Percentiles rank a stretch among this genome's conserved stretches.
phyloP scores from a whole-genome alignment of 1,140 invertebrate genomes.

The Vanessa atalanta region DNA sequence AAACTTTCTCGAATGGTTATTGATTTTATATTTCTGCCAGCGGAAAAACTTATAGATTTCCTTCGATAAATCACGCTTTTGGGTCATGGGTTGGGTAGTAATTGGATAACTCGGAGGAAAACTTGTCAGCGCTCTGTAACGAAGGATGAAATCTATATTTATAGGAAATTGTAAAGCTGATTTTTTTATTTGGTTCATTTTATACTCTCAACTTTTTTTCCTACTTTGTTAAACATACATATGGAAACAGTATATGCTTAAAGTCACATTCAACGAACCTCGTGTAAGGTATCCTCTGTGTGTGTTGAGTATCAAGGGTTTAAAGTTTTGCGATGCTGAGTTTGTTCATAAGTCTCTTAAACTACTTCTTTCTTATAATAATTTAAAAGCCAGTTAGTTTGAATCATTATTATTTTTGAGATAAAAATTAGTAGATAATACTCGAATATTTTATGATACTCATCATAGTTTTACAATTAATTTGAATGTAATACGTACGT shows the following conservation, averaged over 20 bases:
- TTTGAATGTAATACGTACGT: slow-evolving; percentile 63
- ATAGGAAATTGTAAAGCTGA: not conserved
- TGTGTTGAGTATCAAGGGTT: no score
- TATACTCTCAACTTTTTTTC: no score
- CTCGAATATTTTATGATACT: slow-evolving; percentile 53
- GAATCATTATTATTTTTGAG: no score
- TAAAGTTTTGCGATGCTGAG: no score
- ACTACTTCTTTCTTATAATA: no score
- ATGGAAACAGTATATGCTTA: no score
- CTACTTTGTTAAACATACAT: no score
- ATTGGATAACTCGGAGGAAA: slow-evolving; percentile 20
- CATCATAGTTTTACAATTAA: slow-evolving; percentile 65
- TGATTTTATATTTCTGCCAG: not conserved
- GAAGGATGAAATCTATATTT: slow-evolving; percentile 5
- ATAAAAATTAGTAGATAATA: not conserved
- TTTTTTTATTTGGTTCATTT: no score
- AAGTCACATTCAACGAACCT: no score
- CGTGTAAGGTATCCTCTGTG: no score
- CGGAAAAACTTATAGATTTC: slow-evolving; percentile 11
- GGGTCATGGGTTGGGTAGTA: slow-evolving; percentile 28
- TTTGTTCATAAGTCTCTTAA: no score
- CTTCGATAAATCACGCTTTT: slow-evolving; percentile 31
- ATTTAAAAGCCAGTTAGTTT: no score
- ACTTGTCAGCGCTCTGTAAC: slow-evolving; percentile 6
- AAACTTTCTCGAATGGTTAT: not conserved